Evolutionary conservation across 2,797 vertebrate species (phyloP).

Genomic region (Melanotaenia maccullochi): DNA sequence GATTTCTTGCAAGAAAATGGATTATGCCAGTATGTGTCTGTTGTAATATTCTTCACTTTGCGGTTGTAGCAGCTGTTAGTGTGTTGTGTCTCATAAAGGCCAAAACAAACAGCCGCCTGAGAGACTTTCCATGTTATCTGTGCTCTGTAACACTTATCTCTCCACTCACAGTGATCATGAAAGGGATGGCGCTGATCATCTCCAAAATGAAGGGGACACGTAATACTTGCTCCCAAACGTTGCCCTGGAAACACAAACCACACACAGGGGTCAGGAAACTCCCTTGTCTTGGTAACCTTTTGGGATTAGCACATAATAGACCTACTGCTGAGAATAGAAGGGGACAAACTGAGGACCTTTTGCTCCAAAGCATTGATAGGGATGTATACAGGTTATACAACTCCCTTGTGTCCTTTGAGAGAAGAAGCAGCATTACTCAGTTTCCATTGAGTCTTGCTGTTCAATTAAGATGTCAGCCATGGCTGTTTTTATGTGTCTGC

Average conservation of each 20-base stretch:
- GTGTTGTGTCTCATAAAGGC: background rate
- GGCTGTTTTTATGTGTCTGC: slow-evolving; percentile 62
- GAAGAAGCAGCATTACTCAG: slow-evolving; percentile 33
- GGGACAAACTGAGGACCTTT: slow-evolving; percentile 41
- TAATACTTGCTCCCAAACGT: slow-evolving; percentile 89
- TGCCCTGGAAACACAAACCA: slow-evolving; percentile 84
- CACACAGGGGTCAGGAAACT: slow-evolving; percentile 63
- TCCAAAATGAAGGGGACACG: slow-evolving; percentile 88
- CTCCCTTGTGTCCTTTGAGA: slow-evolving; percentile 28
- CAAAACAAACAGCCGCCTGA: slow-evolving; percentile 19
- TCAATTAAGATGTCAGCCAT: slow-evolving; percentile 64
- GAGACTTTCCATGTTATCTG: slow-evolving; percentile 13
- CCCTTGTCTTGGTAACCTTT: slow-evolving; percentile 59
- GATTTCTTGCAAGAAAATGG: background rate
- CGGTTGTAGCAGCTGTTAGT: background rate
- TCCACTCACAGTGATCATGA: slow-evolving; percentile 88
- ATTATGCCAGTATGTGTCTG: slow-evolving; percentile 3
- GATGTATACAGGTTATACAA: slow-evolving; percentile 39
- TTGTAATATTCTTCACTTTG: slow-evolving; percentile 2
- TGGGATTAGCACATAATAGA: slow-evolving; percentile 58
- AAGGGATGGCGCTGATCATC: slow-evolving; percentile 88
- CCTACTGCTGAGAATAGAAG: slow-evolving; percentile 12
- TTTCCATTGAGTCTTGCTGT: slow-evolving; percentile 26
- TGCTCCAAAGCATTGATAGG: slow-evolving; percentile 12
- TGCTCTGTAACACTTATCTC: slow-evolving; percentile 30